phyloP scores from a whole-genome alignment of 2,888 invertebrate genomes.

The Limnephilus marmoratus region DNA sequence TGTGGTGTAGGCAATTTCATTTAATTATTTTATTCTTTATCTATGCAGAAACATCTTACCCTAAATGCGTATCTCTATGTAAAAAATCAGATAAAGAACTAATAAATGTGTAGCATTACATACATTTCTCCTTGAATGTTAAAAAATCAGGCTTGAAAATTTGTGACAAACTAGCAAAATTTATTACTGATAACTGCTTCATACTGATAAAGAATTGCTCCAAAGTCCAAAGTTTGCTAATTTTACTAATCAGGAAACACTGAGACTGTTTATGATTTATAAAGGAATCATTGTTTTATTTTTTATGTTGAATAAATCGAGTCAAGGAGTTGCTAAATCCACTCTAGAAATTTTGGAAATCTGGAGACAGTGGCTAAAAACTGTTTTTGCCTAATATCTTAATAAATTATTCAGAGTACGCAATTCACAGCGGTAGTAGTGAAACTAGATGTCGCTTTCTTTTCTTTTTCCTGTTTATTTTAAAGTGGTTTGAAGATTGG shows the following conservation, averaged over 20 bases:
- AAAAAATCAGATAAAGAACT: too few relatives aligned
- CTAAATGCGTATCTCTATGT: too few relatives aligned
- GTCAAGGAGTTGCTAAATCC: neutral
- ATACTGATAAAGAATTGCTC: neutral
- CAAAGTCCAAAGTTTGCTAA: neutral
- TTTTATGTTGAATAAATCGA: neutral
- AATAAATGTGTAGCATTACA: neutral
- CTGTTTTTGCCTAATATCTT: too few relatives aligned
- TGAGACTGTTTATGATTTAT: neutral
- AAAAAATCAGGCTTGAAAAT: too few relatives aligned
- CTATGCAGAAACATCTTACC: too few relatives aligned
- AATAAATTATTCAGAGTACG: too few relatives aligned
- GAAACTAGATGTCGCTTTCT: too few relatives aligned
- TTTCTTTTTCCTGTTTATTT: too few relatives aligned
- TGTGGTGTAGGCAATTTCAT: too few relatives aligned
- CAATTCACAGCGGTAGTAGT: too few relatives aligned
- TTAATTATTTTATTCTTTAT: too few relatives aligned
- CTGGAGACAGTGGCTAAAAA: neutral
- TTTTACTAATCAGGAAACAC: neutral
- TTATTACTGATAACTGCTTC: neutral
- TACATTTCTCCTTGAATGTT: neutral
- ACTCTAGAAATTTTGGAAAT: neutral
- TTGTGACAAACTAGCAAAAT: neutral
- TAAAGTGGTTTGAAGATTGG: too few relatives aligned
- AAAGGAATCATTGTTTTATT: neutral